Base-by-base conservation (phyloP, 2,113 vertebrate species). In the Oncorhynchus masou region DNA sequence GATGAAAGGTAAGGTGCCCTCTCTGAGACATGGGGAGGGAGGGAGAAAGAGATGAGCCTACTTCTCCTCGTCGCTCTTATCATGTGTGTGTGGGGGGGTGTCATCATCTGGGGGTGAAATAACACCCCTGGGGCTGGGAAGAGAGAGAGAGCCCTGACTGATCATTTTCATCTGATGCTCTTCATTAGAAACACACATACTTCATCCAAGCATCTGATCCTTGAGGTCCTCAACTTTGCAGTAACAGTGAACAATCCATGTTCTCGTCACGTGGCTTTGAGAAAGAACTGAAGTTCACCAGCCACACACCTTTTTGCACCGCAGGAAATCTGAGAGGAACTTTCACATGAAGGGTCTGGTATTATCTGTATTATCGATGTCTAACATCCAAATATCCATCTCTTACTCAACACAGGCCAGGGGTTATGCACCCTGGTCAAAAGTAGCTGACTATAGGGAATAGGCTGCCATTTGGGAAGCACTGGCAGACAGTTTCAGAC, bases 21-120 rank as follows among this genome's bases (percentile, higher is more conserved):
- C 54, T 57, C 54, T 19, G 54, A 57, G 54, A 57, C 15, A 20
- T 4, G 20, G 20, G 6, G 54, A 49, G 11, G 73, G 25, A 19
- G 22, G 57, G 24, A 62, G 54, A 31, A 54, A 39, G 54, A 60
- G 24, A 60, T 2, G 60, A 54, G 20, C 24, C 39, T 45, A 45
- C 39, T 45, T 45, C 65, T 49, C 29, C 20, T 70, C 12, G 4
- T 48, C n/a, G 2, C 39, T 49, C 34, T 70, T 48, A 70, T 48
- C 68, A 24, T 66, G 4, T 39, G 34, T 8, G 48, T 71, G 25
- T 71, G 39, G 9, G 39, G 2, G 39, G 8, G 9, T 3, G 39
- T 45, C 54, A 57, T 45, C 39, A 19, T 11, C 48, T 68, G 54
- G 79, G 73, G 89, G 89, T 92, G 87, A 91, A 89, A 90, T 87